phyloP scores from a whole-genome alignment of 2,888 invertebrate genomes.

The Tiliacea citrago region DNA sequence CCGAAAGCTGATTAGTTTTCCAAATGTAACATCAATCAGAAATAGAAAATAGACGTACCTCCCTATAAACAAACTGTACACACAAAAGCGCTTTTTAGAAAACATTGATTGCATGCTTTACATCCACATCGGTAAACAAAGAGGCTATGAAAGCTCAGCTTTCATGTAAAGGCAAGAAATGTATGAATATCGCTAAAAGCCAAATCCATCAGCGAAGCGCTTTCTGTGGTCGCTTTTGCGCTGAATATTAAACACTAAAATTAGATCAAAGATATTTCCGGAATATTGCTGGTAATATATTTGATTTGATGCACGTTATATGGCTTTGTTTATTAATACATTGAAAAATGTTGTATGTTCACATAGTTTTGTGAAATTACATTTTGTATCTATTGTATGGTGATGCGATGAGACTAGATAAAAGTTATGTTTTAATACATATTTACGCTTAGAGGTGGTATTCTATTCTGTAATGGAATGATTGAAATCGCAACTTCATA shows the following conservation, averaged over 20 bases:
- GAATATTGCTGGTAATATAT: conserved; percentile 15
- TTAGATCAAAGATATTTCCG: conserved; percentile 56
- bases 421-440: background rate
- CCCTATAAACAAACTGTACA: background rate
- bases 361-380: background rate
- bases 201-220: conserved; percentile 73
- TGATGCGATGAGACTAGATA: background rate
- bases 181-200: conserved; percentile 75
- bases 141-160: conserved; percentile 68
- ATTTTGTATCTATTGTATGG: background rate
- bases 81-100: conserved; percentile 65
- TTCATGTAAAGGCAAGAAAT: conserved; percentile 69
- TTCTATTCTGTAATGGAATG: background rate
- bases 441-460: background rate
- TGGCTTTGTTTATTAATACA: background rate
- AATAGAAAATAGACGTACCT: background rate
- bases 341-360: background rate
- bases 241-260: conserved; percentile 69
- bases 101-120: conserved; percentile 70
- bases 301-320: conserved; percentile 2
- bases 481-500: background rate
- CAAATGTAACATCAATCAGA: background rate
- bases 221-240: conserved; percentile 71
- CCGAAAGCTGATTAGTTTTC: background rate
- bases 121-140: conserved; percentile 75